Base-by-base conservation (phyloP, 2,113 vertebrate genomes). In the Rhinopomastus cyanomelas region DNA sequence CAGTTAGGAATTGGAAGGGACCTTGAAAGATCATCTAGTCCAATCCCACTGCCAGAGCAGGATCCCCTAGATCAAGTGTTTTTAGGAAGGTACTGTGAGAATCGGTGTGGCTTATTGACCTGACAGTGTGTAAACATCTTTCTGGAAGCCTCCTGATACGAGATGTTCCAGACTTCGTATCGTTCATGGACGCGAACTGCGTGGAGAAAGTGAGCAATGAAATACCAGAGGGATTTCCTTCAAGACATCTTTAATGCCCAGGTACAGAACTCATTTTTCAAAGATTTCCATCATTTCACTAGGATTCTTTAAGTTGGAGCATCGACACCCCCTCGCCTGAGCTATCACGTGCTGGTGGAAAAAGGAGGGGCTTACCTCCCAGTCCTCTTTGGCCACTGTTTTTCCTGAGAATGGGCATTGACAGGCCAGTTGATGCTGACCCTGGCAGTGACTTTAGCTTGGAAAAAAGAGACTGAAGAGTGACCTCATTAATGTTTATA, bases 221-320 rank as follows among this genome's bases (percentile, higher is more conserved):
- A 90, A 88, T 56, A 68, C 59, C 81, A 91, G 78, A 80, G 74
- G 67, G 67, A 82, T 94, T 92, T 95, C 64, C 77, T 94, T 82
- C 80, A 86, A 85, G 90, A 90, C 3, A 1, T 53, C 75, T 62
- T 87, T 87, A 26, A 23, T 64, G 5, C 29, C 67, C 86, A 90
- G 90, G 84, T 92, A 71, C 65, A 82, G 64, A 79, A 29, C 61
- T 67, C n/a, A 49, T 67, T 88, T 80, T 68, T 49, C 55, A 42
- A 59, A 87, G 15, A 34, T 88, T 76, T 93, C 62, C 77, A 87
- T 93, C 36, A 66, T 76, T 94, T 92, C 79, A 81, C 73, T 37
- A 51, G 37, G 46, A 19, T 65, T 88, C 68, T 78, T 84, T 66
- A 76, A 59, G 29, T 59, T 86, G 26, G 3, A 21, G 19, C 23